These are phyloP conservation scores for Halisarca cf. caerulea DNA, from an alignment of 37 sponge, comb jelly and placozoan genomes.

Conservation along the genomic window DNA sequence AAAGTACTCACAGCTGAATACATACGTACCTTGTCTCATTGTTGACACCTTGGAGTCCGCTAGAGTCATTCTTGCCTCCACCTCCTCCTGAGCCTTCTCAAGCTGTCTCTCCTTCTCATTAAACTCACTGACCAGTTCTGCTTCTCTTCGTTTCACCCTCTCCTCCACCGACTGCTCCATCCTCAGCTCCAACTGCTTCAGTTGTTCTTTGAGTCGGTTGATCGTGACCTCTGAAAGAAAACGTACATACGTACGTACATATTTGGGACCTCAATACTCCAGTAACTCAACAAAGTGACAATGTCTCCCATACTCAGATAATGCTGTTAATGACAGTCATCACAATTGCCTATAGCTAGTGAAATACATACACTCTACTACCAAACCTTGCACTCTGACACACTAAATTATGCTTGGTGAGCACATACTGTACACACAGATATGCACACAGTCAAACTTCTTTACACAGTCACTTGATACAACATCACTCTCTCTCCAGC, in stretches of 20 bases:
- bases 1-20: neutral
- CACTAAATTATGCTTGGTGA: too few relatives aligned
- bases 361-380: too few relatives aligned
- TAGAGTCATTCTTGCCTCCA: conserved; percentile 15
- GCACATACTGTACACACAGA: too few relatives aligned
- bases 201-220: conserved; percentile 67
- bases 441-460: too few relatives aligned
- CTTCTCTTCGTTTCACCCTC: conserved; percentile 32
- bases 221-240: conserved; percentile 73
- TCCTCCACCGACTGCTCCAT: conserved; percentile 60
- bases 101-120: conserved; percentile 33
- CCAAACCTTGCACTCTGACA: too few relatives aligned
- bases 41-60: conserved; percentile 49
- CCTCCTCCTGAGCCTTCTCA: neutral
- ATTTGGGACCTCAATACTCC: too few relatives aligned
- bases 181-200: conserved; percentile 73
- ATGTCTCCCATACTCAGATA: too few relatives aligned
- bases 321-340: too few relatives aligned
- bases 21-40: conserved; percentile 49
- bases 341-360: too few relatives aligned
- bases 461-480: too few relatives aligned
- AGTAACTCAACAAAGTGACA: too few relatives aligned
- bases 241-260: neutral
- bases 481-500: too few relatives aligned
- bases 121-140: conserved; percentile 33